phyloP scores from a whole-genome alignment of 1,140 invertebrate genomes.

The Diabrotica undecimpunctata region DNA sequence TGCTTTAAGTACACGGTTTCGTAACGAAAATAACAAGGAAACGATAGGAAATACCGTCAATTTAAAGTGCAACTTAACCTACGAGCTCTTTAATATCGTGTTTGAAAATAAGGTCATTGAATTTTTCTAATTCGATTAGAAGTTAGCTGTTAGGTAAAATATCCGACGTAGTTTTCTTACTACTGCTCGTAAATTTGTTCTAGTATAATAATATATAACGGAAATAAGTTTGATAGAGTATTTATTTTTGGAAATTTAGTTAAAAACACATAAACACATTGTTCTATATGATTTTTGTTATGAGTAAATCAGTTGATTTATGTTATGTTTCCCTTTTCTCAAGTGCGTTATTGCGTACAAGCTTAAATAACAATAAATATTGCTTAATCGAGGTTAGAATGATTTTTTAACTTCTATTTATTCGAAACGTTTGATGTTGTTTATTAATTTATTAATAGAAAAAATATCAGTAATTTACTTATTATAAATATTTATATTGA shows the following conservation, averaged over 20 bases:
- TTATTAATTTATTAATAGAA: too few relatives aligned
- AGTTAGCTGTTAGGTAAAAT: neutral
- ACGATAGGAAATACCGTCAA: neutral
- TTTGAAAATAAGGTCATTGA: slow-evolving; percentile 17
- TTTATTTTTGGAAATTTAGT: neutral
- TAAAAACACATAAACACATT: neutral
- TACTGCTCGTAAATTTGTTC: neutral
- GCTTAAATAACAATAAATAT: too few relatives aligned
- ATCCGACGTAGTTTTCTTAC: neutral
- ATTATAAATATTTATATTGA: too few relatives aligned
- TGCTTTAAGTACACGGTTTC: neutral
- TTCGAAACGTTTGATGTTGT: too few relatives aligned
- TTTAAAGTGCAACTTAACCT: slow-evolving; percentile 10
- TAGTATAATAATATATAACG: neutral
- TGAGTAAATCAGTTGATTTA: too few relatives aligned
- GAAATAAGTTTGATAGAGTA: neutral
- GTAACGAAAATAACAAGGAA: neutral
- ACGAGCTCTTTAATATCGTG: slow-evolving; percentile 3
- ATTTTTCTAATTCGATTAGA: slow-evolving; percentile 8
- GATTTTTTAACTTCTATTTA: too few relatives aligned
- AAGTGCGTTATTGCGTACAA: too few relatives aligned
- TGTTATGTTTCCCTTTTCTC: too few relatives aligned
- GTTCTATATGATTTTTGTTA: neutral
- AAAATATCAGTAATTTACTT: too few relatives aligned
- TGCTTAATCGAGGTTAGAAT: too few relatives aligned